phyloP scores from a whole-genome alignment of 2,113 vertebrate genomes.

The Tachuris rubrigastra region DNA sequence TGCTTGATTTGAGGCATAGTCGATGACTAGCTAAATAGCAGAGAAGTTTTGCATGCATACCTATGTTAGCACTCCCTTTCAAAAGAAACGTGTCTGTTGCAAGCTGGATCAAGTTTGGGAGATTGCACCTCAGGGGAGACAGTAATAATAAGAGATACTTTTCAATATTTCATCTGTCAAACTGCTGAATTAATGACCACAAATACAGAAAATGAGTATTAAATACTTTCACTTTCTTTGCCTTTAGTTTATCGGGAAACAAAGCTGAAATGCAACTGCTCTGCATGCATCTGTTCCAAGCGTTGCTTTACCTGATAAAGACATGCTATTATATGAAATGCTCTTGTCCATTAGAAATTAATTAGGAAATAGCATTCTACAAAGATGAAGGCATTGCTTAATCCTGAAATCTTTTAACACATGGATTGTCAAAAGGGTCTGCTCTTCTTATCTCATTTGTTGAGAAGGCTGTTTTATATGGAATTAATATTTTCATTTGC shows the following conservation, averaged over 20 bases:
- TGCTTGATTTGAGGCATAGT: not conserved
- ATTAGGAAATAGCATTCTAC: not conserved
- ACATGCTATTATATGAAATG: not conserved
- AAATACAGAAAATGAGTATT: not conserved
- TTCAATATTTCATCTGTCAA: not conserved
- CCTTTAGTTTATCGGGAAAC: not conserved
- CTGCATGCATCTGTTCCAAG: not conserved
- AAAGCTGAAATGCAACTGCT: not conserved
- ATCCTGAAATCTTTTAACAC: constrained; percentile 6
- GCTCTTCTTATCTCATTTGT: not conserved
- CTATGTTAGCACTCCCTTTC: not conserved
- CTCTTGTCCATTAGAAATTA: not conserved
- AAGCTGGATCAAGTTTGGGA: constrained; percentile 48
- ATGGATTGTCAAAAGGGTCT: not conserved
- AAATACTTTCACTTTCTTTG: not conserved
- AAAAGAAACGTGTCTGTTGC: constrained; percentile 7
- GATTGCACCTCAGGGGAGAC: not conserved
- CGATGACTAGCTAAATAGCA: not conserved
- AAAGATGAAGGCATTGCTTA: constrained; percentile 1
- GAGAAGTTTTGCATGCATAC: not conserved
- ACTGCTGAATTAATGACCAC: not conserved
- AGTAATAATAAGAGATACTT: not conserved
- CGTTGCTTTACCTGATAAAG: not conserved
- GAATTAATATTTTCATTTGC: constrained; percentile 56
- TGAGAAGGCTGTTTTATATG: not conserved